Percentiles rank a stretch among this genome's conserved stretches.
phyloP scores from a whole-genome alignment of 2,797 vertebrate species.

The Xiphophorus birchmanni region DNA sequence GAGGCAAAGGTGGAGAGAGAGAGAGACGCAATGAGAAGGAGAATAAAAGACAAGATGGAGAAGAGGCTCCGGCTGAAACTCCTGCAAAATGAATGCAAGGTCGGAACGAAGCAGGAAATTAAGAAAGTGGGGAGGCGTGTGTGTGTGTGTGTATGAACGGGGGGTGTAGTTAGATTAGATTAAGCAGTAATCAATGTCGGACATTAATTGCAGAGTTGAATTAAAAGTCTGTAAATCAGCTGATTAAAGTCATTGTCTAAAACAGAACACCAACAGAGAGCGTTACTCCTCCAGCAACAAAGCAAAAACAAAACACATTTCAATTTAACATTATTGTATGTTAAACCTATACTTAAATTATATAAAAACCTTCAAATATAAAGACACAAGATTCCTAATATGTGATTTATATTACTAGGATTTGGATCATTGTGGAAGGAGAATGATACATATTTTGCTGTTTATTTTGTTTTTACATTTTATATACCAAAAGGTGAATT shows the following conservation, averaged over 20 bases:
- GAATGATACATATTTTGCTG: neutral
- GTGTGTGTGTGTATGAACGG: neutral
- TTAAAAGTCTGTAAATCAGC: conserved; percentile 11
- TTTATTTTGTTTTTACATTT: neutral
- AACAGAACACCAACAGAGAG: neutral
- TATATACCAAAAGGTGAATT: neutral
- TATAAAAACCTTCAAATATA: neutral
- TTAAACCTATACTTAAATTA: neutral
- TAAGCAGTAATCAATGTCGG: neutral
- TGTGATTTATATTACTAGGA: neutral
- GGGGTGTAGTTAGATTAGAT: conserved; percentile 1
- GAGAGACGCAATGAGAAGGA: neutral
- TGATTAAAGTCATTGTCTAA: conserved; percentile 3
- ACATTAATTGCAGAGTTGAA: neutral
- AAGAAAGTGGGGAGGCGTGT: neutral
- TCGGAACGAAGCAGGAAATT: neutral
- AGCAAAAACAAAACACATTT: neutral
- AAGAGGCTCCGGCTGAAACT: neutral
- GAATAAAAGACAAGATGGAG: neutral
- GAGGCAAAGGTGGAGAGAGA: neutral
- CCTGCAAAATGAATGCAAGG: neutral
- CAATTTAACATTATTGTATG: neutral
- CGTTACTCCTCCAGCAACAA: neutral
- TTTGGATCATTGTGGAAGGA: neutral
- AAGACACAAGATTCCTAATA: neutral